A percentile compares a stretch with the other conserved stretches of the same genome.
Conservation (phyloP, 2,888 invertebrate species). For the Tetramorium bicarinatum region DNA sequence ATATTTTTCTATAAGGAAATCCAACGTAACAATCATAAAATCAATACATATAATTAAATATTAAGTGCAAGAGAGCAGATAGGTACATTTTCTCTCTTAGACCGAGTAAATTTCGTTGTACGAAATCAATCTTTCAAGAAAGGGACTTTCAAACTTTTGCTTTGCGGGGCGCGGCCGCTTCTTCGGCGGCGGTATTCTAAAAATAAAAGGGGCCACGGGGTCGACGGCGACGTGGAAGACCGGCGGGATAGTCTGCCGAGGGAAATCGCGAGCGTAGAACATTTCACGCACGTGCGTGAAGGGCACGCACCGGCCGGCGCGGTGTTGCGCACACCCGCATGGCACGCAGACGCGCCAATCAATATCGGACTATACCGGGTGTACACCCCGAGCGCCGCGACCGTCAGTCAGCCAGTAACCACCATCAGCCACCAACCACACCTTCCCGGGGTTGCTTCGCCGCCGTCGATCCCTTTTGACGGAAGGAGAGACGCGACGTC, state of each 20-base stretch:
- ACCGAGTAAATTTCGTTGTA: neutral
- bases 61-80: neutral
- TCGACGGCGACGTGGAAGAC: neutral
- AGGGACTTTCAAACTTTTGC: neutral
- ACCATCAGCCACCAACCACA: constrained; percentile 73
- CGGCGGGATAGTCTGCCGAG: constrained; percentile 13
- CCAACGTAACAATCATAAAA: neutral
- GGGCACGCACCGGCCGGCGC: constrained; percentile 52
- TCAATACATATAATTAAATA: neutral
- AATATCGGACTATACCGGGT: constrained; percentile 75
- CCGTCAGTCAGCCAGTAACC: constrained; percentile 64
- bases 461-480: neutral
- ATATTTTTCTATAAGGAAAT: no score
- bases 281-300: constrained; percentile 48
- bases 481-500: neutral
- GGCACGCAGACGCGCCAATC: constrained; percentile 75
- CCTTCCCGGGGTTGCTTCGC: constrained; percentile 57
- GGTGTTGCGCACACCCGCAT: constrained; percentile 67
- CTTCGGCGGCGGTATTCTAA: constrained; percentile 23
- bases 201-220: constrained; percentile 41
- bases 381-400: constrained; percentile 67
- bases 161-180: constrained; percentile 16
- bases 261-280: constrained; percentile 14
- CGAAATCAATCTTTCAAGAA: neutral
- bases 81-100: neutral